Conservation (phyloP, 2,888 invertebrate species). For the Lasioglossum malachurum region DNA sequence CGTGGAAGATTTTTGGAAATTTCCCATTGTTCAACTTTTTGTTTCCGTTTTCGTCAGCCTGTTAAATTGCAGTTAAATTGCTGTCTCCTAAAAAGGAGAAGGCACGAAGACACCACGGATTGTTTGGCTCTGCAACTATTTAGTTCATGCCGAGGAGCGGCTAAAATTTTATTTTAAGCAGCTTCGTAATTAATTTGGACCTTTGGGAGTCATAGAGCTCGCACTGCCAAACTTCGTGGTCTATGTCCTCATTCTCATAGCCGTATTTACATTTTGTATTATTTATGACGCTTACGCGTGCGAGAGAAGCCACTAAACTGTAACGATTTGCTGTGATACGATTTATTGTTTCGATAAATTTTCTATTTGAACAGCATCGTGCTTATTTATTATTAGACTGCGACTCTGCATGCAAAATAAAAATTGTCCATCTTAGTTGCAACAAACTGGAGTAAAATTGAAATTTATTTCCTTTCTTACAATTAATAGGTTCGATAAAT, state of each 20-base stretch:
- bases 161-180: background rate
- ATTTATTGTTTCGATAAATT: background rate
- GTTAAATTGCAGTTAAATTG: too few relatives aligned
- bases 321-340: background rate
- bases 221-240: conserved; percentile 3
- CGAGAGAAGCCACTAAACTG: background rate
- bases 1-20: too few relatives aligned
- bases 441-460: too few relatives aligned
- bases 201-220: background rate
- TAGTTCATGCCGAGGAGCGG: background rate
- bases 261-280: conserved; percentile 1
- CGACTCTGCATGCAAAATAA: too few relatives aligned
- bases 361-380: background rate
- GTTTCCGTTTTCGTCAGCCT: too few relatives aligned
- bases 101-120: background rate
- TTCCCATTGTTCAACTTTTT: too few relatives aligned
- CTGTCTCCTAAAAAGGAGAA: background rate
- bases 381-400: background rate
- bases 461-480: too few relatives aligned
- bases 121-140: background rate
- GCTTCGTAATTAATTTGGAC: conserved; percentile 1
- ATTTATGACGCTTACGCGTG: background rate
- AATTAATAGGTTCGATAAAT: too few relatives aligned
- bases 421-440: too few relatives aligned
- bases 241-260: conserved; percentile 1